These are phyloP conservation scores for Heliconius hortense DNA, from an alignment of 2,888 invertebrate species.

Conservation along the genomic window DNA sequence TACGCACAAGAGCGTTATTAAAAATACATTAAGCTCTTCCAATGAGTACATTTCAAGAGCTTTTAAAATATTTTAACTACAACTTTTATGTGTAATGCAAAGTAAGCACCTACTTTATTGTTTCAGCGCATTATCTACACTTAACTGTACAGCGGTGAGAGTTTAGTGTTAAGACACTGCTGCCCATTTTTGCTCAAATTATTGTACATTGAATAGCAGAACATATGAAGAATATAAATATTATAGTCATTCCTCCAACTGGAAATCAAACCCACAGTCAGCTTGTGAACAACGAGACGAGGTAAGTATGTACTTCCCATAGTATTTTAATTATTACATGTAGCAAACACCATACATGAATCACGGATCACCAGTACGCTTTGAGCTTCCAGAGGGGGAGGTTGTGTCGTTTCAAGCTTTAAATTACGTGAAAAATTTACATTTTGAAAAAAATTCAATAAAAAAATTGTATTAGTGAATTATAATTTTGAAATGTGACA, in stretches of 20 bases:
- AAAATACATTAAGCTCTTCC: constrained; percentile 10
- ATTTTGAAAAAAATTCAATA: background rate
- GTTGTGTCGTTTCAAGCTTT: constrained; percentile 34
- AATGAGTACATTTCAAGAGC: background rate
- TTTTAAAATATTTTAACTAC: background rate
- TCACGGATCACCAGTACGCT: constrained; percentile 53
- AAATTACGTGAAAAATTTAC: constrained; percentile 31
- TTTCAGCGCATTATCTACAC: background rate
- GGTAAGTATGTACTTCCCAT: constrained; percentile 28
- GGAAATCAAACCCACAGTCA: background rate
- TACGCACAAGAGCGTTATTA: background rate
- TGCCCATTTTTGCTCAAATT: too few relatives aligned
- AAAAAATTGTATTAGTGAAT: background rate
- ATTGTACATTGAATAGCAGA: background rate
- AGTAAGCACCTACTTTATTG: background rate
- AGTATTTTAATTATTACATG: constrained; percentile 25
- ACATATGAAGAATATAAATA: too few relatives aligned
- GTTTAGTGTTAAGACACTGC: too few relatives aligned
- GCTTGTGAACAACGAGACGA: constrained; percentile 1
- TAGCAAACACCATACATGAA: constrained; percentile 38
- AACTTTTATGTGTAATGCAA: background rate
- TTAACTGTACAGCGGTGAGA: background rate
- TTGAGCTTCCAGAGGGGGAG: constrained; percentile 46
- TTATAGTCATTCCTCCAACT: background rate
- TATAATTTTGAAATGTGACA: constrained; percentile 25